Conservation (phyloP, 2,113 vertebrate species). For the Phrynosoma platyrhinos region DNA sequence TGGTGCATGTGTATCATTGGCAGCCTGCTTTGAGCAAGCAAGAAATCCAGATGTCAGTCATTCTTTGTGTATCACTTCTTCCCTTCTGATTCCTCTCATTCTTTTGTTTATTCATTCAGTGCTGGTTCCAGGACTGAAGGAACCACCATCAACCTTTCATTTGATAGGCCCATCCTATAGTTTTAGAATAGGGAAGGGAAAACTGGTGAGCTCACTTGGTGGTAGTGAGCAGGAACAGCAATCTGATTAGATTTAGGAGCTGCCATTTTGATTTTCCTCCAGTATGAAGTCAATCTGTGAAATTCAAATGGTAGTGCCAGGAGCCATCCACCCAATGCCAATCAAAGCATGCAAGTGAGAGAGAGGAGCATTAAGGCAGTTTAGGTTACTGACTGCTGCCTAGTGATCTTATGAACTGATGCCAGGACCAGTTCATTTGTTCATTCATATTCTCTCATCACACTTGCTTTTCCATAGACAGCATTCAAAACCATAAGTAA, state of each 20-base stretch:
- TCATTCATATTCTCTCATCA: neutral
- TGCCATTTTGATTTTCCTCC: neutral
- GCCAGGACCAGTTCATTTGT: neutral
- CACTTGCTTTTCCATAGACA: neutral
- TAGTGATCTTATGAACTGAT: neutral
- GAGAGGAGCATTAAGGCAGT: neutral
- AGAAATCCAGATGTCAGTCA: neutral
- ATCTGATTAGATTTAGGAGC: neutral
- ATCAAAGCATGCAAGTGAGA: neutral
- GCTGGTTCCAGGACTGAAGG: neutral
- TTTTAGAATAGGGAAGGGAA: too few relatives aligned
- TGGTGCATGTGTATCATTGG: neutral
- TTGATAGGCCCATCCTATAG: neutral
- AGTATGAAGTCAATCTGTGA: neutral
- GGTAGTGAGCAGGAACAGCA: neutral
- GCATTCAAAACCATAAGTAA: neutral
- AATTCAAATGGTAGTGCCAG: neutral
- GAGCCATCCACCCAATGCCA: neutral
- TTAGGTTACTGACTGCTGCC: neutral
- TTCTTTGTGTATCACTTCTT: neutral
- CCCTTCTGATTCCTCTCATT: neutral
- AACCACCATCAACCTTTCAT: neutral
- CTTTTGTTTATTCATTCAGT: neutral
- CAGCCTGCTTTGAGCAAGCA: neutral
- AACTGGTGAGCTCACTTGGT: neutral